Conservation (phyloP, 1,140 invertebrate genomes). For the Gyrodactylus salaris region DNA sequence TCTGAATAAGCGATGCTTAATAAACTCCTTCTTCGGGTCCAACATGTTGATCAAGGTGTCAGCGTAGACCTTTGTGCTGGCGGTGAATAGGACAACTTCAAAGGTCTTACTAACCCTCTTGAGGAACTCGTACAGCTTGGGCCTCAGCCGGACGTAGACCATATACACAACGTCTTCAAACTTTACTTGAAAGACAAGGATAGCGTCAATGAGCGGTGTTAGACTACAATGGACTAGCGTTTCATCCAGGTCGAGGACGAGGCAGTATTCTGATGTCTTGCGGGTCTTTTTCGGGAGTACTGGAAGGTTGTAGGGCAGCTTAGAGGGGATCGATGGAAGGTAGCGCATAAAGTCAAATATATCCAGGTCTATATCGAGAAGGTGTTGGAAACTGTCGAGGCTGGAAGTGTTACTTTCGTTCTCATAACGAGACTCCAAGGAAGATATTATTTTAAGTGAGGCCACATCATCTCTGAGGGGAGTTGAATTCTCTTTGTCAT, state of each 20-base stretch:
- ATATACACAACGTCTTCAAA: constrained; percentile 1
- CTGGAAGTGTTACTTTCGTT: background rate
- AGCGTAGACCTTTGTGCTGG: constrained; percentile 70
- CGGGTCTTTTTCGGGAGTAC: constrained; percentile 62
- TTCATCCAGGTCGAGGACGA: constrained; percentile 62
- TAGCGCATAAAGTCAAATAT: background rate
- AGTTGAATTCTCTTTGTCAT: too few species aligned
- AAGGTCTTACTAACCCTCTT: constrained; percentile 52
- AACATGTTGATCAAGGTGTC: constrained; percentile 65
- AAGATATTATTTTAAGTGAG: too few species aligned
- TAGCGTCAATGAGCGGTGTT: constrained; percentile 50
- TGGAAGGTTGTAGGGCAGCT: constrained; percentile 28
- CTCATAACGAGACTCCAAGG: too few species aligned
- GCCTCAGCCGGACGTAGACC: constrained; percentile 61
- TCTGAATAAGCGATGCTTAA: constrained; percentile 51
- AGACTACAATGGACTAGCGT: constrained; percentile 75
- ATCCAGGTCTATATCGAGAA: background rate
- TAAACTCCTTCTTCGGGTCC: constrained; percentile 51
- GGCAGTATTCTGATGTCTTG: constrained; percentile 59
- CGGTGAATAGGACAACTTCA: constrained; percentile 80
- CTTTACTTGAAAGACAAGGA: constrained; percentile 2
- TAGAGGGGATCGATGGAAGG: background rate
- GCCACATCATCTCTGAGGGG: too few species aligned
- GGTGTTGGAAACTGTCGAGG: background rate
- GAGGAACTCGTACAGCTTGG: constrained; percentile 58